These are phyloP conservation scores for Cuculus canorus DNA, from an alignment of 2,797 vertebrate genomes.

Conservation along the genomic window DNA sequence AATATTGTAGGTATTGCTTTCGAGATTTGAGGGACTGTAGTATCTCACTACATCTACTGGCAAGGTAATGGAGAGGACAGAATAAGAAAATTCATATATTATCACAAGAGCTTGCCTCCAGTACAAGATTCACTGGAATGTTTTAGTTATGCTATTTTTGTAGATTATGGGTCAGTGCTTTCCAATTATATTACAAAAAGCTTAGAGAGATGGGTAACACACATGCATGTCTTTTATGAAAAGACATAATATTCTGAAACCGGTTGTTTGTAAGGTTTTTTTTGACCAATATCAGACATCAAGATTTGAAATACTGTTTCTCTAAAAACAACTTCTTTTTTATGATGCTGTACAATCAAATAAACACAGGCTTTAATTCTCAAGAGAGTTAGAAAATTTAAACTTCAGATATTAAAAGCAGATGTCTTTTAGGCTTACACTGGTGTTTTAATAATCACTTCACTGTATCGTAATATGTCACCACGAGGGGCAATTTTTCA, in stretches of 20 bases:
- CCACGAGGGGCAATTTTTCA: background rate
- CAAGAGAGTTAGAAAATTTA: background rate
- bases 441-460: background rate
- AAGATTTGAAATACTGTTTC: background rate
- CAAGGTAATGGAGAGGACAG: conserved; percentile 32
- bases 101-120: background rate
- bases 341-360: background rate
- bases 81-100: conserved; percentile 29
- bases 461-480: background rate
- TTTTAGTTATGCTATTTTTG: conserved; percentile 56
- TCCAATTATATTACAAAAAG: conserved; percentile 23
- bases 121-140: conserved; percentile 17
- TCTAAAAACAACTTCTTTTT: background rate
- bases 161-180: conserved; percentile 48
- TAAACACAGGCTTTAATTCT: background rate
- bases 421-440: background rate
- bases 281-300: conserved; percentile 15
- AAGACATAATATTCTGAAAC: background rate
- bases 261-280: background rate
- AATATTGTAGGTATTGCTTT: background rate
- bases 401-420: background rate
- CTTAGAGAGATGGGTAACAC: conserved; percentile 16
- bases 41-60: conserved; percentile 27
- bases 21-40: conserved; percentile 9
- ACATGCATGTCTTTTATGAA: too few species aligned